Evolutionary conservation across 2,113 vertebrate genomes (phyloP), one percentile per base, ranked within the genome.

Genomic region (Tringa solitaria): DNA sequence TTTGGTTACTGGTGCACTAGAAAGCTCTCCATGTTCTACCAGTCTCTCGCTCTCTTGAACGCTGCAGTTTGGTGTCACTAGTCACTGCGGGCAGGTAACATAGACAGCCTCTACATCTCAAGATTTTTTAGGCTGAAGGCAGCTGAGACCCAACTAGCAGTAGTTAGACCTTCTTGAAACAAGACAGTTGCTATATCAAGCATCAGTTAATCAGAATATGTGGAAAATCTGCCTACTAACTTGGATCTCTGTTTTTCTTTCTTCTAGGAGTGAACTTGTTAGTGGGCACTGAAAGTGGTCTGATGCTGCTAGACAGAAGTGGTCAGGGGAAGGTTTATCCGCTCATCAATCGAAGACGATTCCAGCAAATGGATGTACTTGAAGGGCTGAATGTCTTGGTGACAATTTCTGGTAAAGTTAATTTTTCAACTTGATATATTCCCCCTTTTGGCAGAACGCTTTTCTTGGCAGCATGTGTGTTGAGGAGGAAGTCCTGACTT

Each of bases 341-440:
- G 6, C 98, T 99, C 79, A 99, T 99, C 96, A 99, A 98, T 96
- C 97, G 99, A 73, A 98, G 99, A 37, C 98, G 99, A 48, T 99
- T 99, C 97, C 99, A 99, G 89, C 99, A 99, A 97, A 99, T 99
- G 99, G 99, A 99, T 70, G 99, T 99, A 54, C 98, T 99, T 78
- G 99, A 99, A 98, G 99, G 99, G 78, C 98, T 99, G 83, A 99
- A 99, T 43, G 99, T 99, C 51, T 98, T 99, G 93, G 99, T 99
- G 97, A 99, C 99, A 80, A 99, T 99, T 98, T 99, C 99, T 97
- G 99, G 99, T 99, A 98, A 97, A 84, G 27, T 79, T 82, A 28
- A 74, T 45, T 72, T 33, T 74, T 95, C 35, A 68, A 35, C 6
- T 0, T 43, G 24, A 1, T 45, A 19, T 60, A 92, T 89, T 86